Percentiles rank a stretch among this genome's conserved stretches.
Evolutionary conservation across 2,113 vertebrate species (phyloP).

Genomic region (Tetraodon nigroviridis): DNA sequence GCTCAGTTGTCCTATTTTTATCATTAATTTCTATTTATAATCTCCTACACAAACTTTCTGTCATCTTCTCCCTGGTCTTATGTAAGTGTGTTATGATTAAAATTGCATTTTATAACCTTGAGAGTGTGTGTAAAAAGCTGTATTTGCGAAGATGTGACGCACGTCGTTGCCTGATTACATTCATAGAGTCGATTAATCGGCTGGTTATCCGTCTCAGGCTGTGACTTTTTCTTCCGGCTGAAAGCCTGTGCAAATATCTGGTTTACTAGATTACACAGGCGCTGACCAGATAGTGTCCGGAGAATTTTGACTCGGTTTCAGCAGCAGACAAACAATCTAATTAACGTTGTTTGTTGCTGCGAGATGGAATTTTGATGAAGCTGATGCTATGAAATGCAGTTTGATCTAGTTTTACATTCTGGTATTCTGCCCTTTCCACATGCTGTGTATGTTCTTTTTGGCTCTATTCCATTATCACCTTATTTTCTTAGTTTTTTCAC

Average conservation of each 20-base stretch:
- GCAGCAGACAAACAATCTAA: slow-evolving; percentile 39
- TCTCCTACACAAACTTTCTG: slow-evolving; percentile 4
- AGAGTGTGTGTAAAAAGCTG: not conserved
- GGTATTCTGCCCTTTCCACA: not conserved
- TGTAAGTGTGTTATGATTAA: slow-evolving; percentile 5
- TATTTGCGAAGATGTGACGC: slow-evolving; percentile 14
- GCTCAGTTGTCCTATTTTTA: slow-evolving; percentile 48
- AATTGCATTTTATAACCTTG: slow-evolving; percentile 5
- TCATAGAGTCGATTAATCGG: slow-evolving; percentile 1
- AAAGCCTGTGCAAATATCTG: slow-evolving; percentile 46
- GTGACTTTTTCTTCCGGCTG: slow-evolving; percentile 29
- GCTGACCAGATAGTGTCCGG: slow-evolving; percentile 33
- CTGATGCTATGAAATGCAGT: slow-evolving; percentile 50
- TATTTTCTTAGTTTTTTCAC: too few relatives aligned
- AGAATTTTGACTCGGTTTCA: slow-evolving; percentile 30
- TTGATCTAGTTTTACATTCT: slow-evolving; percentile 50
- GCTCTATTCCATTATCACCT: too few relatives aligned
- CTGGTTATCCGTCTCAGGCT: slow-evolving; percentile 16
- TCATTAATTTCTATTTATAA: slow-evolving; percentile 12
- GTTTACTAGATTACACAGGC: slow-evolving; percentile 33
- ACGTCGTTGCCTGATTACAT: slow-evolving; percentile 5
- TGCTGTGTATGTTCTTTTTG: too few relatives aligned
- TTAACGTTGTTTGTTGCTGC: slow-evolving; percentile 53
- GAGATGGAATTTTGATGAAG: slow-evolving; percentile 48
- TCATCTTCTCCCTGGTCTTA: slow-evolving; percentile 6